Evolutionary conservation across 2,113 vertebrate species (phyloP).

Genomic region (Girardinichthys multiradiatus): DNA sequence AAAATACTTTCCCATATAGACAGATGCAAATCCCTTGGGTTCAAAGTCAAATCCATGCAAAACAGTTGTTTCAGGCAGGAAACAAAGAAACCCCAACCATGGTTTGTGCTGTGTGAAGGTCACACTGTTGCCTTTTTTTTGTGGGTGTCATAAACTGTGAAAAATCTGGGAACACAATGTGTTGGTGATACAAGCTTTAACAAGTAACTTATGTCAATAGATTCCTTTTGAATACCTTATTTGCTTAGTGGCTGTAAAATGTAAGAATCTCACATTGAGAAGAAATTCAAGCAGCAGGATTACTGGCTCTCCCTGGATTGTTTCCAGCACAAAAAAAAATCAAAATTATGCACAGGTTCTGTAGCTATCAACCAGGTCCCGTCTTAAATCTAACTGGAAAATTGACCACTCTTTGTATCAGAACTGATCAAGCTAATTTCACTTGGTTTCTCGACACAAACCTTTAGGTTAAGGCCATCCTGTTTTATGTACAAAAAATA

Average conservation of each 20-base stretch:
- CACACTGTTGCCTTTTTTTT: slow-evolving; percentile 8
- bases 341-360: too few species aligned
- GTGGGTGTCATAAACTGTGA: slow-evolving; percentile 4
- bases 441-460: too few species aligned
- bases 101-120: slow-evolving; percentile 36
- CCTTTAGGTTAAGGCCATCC: too few species aligned
- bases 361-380: too few species aligned
- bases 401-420: too few species aligned
- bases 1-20: slow-evolving; percentile 24
- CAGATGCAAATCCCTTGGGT: slow-evolving; percentile 66
- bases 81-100: slow-evolving; percentile 44
- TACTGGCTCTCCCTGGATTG: too few species aligned
- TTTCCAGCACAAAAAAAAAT: too few species aligned
- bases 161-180: not conserved
- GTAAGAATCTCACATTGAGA: not conserved
- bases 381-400: too few species aligned
- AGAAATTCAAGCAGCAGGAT: not conserved
- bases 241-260: not conserved
- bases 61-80: slow-evolving; percentile 48
- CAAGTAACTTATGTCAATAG: not conserved
- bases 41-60: slow-evolving; percentile 72
- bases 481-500: too few species aligned
- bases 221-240: too few species aligned
- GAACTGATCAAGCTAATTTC: too few species aligned
- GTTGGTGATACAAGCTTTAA: not conserved